Conservation (phyloP, 2,888 invertebrate genomes). For the Drosophila stalkeri region DNA sequence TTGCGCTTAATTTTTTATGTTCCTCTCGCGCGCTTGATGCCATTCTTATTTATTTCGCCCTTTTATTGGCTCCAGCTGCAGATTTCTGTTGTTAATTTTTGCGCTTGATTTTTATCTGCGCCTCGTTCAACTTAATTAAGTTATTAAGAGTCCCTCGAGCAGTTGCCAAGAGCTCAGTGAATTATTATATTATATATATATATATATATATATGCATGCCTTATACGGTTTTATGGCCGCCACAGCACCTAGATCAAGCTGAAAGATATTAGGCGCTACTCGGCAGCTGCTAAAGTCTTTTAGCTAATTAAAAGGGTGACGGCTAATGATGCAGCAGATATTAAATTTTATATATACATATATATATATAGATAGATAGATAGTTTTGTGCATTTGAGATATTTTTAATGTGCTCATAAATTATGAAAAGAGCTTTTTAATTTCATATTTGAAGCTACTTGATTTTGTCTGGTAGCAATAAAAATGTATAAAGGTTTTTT, state of each 20-base stretch:
- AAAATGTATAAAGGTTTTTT: not conserved
- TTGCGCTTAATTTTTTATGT: slow-evolving; percentile 71
- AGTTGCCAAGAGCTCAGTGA: slow-evolving; percentile 17
- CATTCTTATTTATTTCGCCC: slow-evolving; percentile 48
- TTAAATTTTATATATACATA: slow-evolving; percentile 11
- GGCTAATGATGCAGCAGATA: slow-evolving; percentile 33
- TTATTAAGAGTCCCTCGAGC: slow-evolving; percentile 68
- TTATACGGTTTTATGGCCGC: slow-evolving; percentile 55
- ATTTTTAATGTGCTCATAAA: slow-evolving; percentile 9
- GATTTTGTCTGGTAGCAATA: not conserved
- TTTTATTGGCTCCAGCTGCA: slow-evolving; percentile 48
- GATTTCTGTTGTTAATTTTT: slow-evolving; percentile 70
- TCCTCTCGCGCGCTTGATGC: slow-evolving; percentile 36
- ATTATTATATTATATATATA: slow-evolving; percentile 42
- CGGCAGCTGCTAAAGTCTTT: slow-evolving; percentile 53
- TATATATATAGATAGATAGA: slow-evolving; percentile 1
- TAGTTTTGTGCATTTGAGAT: slow-evolving; percentile 7
- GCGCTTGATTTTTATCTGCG: slow-evolving; percentile 72
- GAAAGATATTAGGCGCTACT: slow-evolving; percentile 54
- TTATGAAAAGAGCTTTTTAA: not conserved
- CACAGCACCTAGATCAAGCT: slow-evolving; percentile 68
- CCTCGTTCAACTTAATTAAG: slow-evolving; percentile 67
- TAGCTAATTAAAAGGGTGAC: slow-evolving; percentile 63
- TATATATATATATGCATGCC: slow-evolving; percentile 23
- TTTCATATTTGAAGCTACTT: not conserved